Base-by-base conservation (phyloP, 1,140 invertebrate genomes). In the Harlomillsia oculata region DNA sequence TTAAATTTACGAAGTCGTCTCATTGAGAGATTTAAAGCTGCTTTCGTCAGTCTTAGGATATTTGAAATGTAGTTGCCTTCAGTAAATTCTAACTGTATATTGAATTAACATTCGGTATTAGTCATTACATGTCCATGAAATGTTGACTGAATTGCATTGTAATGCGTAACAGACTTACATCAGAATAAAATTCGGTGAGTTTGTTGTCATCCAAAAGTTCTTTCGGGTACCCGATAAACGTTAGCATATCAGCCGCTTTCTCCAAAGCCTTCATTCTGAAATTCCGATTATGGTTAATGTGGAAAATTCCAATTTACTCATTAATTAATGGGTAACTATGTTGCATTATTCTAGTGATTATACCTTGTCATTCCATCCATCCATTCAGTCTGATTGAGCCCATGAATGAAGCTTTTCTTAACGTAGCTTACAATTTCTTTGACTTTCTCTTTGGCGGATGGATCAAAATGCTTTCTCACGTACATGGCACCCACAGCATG, bases 391-490 rank as follows among this genome's bases (percentile, higher is more conserved):
- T 82, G 74, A 30, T 77, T 70, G 11, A 90, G 68, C 1, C 83
- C 78, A 56, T 76, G 72, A 37, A 74, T 71, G 68, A 81, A 80
- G 39, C 80, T 77, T 39, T 76, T 72, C 66, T 82, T 76, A 44
- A 94, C 89, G 59, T 86, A 80, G 18, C 77, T 72, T 0, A 93
- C 87, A 84, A 93, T 89, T 67, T 89, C 82, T 48, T 87, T 68
- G 1, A 88, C 87, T 56, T 77, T 79, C 6, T 26, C 73, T 65
- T 83, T 83, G 0, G 83, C 81, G 32, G 81, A 76, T 65, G 82
- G 78, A 45, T 84, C 77, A 70, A 86, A 87, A 64, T 83, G 82
- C 65, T 81, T 80, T 53, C 78, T 75, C 13, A 87, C 80, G 72
- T 87, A 86, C 1, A 86, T 72, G 14, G 84, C 80, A 26, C 84